A percentile compares a stretch with the other conserved stretches of the same genome.
phyloP scores from a whole-genome alignment of 2,888 invertebrate species.

The Tachina lurida region DNA sequence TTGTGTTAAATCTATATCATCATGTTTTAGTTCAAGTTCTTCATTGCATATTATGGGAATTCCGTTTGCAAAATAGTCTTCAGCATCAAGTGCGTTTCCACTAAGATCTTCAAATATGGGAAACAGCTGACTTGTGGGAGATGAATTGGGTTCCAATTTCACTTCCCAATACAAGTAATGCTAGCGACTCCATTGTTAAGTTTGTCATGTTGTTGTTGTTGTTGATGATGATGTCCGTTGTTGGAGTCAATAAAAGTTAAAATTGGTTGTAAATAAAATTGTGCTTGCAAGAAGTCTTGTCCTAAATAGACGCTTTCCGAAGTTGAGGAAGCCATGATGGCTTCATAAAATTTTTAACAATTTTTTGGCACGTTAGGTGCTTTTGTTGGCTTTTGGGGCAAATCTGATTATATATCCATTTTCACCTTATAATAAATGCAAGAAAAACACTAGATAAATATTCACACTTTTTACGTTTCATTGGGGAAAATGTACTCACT shows the following conservation, averaged over 20 bases:
- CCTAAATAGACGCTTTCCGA: conserved; percentile 87
- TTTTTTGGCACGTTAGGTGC: conserved; percentile 81
- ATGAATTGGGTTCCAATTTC: conserved; percentile 81
- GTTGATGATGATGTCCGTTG: conserved; percentile 52
- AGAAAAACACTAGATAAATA: conserved; percentile 76
- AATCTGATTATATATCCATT: conserved; percentile 89
- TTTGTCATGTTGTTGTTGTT: conserved; percentile 63
- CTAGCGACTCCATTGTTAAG: conserved; percentile 81
- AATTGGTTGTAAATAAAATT: conserved; percentile 71
- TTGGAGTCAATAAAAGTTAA: conserved; percentile 59
- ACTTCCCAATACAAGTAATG: conserved; percentile 81
- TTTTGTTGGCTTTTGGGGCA: conserved; percentile 76
- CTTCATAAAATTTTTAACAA: conserved; percentile 79
- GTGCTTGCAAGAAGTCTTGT: conserved; percentile 83
- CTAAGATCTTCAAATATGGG: conserved; percentile 76
- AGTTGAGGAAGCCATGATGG: conserved; percentile 91
- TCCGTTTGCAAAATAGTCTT: conserved; percentile 81
- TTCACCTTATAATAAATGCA: conserved; percentile 84
- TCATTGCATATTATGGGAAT: conserved; percentile 75
- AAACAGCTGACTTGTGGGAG: conserved; percentile 80
- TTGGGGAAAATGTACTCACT: conserved; percentile 76
- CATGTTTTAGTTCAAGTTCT: conserved; percentile 75
- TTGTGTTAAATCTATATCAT: conserved; percentile 72
- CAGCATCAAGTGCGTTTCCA: conserved; percentile 75
- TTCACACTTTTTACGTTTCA: conserved; percentile 81